Evolutionary conservation across 2,888 invertebrate species (phyloP).

Genomic region (Adineta ricciae): DNA sequence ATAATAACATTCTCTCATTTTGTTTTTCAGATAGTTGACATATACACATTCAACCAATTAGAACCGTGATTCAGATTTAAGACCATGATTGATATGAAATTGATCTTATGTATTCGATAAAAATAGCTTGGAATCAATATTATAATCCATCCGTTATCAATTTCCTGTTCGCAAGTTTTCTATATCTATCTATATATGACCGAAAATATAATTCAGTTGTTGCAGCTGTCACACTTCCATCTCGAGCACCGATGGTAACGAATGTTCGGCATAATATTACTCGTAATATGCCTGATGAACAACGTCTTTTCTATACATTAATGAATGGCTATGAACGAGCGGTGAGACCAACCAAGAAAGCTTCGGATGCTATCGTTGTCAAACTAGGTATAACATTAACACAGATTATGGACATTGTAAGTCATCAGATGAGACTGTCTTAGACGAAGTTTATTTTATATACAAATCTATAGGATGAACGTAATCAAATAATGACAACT

Average conservation of each 20-base stretch:
- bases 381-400: conserved; percentile 48
- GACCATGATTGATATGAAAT: neutral
- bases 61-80: neutral
- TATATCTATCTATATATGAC: neutral
- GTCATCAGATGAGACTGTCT: conserved; percentile 33
- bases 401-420: conserved; percentile 49
- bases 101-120: neutral
- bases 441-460: conserved; percentile 30
- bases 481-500: conserved; percentile 54
- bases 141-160: neutral
- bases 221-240: neutral
- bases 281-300: conserved; percentile 44
- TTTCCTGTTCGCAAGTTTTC: neutral
- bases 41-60: too few species aligned
- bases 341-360: conserved; percentile 46
- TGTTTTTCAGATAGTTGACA: too few species aligned
- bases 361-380: conserved; percentile 43
- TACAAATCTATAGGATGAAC: conserved; percentile 51
- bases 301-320: conserved; percentile 42
- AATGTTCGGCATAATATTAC: neutral
- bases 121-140: neutral
- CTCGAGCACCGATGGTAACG: neutral
- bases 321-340: conserved; percentile 45
- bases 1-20: neutral
- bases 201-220: neutral